Conservation (phyloP, 2,888 invertebrate genomes). For the Mycogona germanica region DNA sequence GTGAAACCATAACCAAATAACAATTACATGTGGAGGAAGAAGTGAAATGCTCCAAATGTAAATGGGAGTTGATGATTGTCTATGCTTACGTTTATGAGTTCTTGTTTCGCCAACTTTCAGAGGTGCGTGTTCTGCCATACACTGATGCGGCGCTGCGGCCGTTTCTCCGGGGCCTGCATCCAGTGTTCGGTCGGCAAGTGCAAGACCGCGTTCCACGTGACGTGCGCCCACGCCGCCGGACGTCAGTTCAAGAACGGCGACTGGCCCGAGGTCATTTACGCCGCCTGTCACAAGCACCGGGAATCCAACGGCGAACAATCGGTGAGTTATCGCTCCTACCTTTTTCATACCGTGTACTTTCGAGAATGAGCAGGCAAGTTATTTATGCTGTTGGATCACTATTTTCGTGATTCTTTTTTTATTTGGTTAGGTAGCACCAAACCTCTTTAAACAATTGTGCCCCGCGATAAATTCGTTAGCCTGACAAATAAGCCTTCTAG, state of each 20-base stretch:
- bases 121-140: slow-evolving; percentile 31
- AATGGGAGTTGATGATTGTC: neutral
- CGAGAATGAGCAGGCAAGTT: too few species aligned
- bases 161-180: slow-evolving; percentile 36
- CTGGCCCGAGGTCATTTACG: slow-evolving; percentile 35
- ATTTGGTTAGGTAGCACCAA: slow-evolving; percentile 33
- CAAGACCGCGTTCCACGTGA: slow-evolving; percentile 42
- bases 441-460: too few species aligned
- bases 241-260: slow-evolving; percentile 37
- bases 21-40: too few species aligned
- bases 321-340: too few species aligned
- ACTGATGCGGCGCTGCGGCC: slow-evolving; percentile 17
- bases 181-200: slow-evolving; percentile 40
- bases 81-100: neutral
- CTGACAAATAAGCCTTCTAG: too few species aligned
- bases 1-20: too few species aligned
- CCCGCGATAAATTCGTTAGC: too few species aligned
- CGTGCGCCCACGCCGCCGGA: slow-evolving; percentile 46
- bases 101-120: slow-evolving; percentile 24
- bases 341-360: too few species aligned
- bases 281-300: slow-evolving; percentile 33
- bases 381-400: too few species aligned
- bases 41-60: too few species aligned
- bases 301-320: slow-evolving; percentile 1
- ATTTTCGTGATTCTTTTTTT: neutral